Evolutionary conservation across 1,140 invertebrate genomes (phyloP), one percentile per base, ranked within the genome.

Genomic region (fruit fly (Drosophila melanogaster)): DNA sequence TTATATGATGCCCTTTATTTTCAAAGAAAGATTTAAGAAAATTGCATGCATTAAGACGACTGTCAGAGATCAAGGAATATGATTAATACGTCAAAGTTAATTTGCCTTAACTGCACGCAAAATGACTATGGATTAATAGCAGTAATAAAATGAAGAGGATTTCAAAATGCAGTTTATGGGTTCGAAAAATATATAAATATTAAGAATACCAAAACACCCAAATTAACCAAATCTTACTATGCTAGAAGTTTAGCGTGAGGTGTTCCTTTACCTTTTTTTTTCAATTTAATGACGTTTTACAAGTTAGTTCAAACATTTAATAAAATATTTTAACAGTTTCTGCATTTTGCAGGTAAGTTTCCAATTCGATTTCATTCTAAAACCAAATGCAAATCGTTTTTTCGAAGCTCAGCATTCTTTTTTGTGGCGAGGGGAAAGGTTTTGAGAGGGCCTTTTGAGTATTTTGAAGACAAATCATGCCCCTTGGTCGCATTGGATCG

Each of bases 381-480:
- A 30, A n/a, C 1, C 30, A 40, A 70, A 24, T 38, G 8, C 47
- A 64, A 60, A 22, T 47, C 72, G 22, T 72, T 44, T 43, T 62
- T 72, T 77, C 37, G 15, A 8, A 59, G 43, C n/a, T 49, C 41
- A 37, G 14, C 11, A 10, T 40, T 38, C 50, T 44, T 49, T 46
- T 53, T 30, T 30, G 24, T 22, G 19, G 26, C 15, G 12, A 15
- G 44, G 19, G 43, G 33, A 26, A 43, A 51, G 41, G 41, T 10
- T 17, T 15, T 2, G 15, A 26, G n/a, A 35, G 41, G 44, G 24
- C 55, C 43, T 71, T 71, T 49, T 61, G 66, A 73, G 61, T 85
- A 62, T 75, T 81, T 86, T 78, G 70, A 81, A 86, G 81, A 86
- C 83, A 86, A 86, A 86, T 86, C 81, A 86, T 86, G 78, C 78